phyloP scores from a whole-genome alignment of 2,113 vertebrate species.

The Neolamprologus longior region DNA sequence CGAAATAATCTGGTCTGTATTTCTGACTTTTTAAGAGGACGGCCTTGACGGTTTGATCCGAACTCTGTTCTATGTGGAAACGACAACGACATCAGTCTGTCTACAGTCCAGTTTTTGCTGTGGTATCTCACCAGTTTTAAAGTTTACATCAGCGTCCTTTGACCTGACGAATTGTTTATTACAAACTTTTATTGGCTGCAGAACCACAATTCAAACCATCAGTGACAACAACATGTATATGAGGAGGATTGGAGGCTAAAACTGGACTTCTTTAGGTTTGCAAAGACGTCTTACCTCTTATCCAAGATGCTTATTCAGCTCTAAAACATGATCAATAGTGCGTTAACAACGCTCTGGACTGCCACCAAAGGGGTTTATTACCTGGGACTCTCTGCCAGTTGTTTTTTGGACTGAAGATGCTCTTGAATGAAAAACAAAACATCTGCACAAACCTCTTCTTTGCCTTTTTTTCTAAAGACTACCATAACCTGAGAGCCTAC shows the following conservation, averaged over 20 bases:
- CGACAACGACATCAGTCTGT: rapidly evolving
- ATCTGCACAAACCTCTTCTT: background rate
- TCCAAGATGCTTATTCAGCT: background rate
- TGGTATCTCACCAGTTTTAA: background rate
- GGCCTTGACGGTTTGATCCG: background rate
- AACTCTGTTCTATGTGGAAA: background rate
- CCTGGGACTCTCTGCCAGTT: background rate
- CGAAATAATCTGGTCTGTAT: background rate
- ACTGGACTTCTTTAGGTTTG: background rate
- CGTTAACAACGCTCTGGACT: background rate
- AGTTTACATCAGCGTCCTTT: background rate
- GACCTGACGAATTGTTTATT: background rate
- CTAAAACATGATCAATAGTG: background rate
- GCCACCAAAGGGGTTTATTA: background rate
- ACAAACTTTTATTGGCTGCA: background rate
- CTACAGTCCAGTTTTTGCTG: background rate
- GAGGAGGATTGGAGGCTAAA: background rate
- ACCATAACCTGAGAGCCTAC: background rate
- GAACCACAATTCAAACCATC: background rate
- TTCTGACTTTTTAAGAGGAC: background rate
- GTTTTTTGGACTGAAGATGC: background rate
- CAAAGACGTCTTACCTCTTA: background rate
- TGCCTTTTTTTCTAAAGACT: background rate
- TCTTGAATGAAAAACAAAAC: background rate
- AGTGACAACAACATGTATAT: background rate